Percentiles rank a stretch among this genome's conserved stretches.
phyloP scores from a whole-genome alignment of 2,888 invertebrate genomes.

The Agrotis exclamationis region DNA sequence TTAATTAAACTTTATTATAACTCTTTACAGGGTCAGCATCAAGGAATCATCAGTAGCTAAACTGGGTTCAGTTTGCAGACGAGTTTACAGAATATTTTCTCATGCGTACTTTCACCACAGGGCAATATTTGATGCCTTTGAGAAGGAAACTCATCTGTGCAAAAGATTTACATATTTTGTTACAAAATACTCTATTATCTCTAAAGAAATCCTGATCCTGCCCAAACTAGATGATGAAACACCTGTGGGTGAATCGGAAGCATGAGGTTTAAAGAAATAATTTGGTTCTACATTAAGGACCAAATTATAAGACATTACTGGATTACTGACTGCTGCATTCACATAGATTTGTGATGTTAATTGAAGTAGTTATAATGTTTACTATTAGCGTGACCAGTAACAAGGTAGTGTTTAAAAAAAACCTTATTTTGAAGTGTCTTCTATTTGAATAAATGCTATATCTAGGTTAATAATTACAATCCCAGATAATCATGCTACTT shows the following conservation, averaged over 20 bases:
- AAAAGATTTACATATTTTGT: conserved; percentile 99
- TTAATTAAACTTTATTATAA: neutral
- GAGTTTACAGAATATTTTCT: conserved; percentile 99
- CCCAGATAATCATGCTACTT: conserved; percentile 22
- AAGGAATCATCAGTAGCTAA: conserved; percentile 99
- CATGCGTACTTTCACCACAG: conserved; percentile 99
- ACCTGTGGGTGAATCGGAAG: conserved; percentile 89
- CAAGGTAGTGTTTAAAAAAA: conserved; percentile 25
- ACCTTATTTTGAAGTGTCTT: conserved; percentile 39
- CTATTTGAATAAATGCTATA: conserved; percentile 2
- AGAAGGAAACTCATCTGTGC: conserved; percentile 98
- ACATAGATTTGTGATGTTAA: conserved; percentile 57
- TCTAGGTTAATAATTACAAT: conserved; percentile 14
- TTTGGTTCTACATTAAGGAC: conserved; percentile 53
- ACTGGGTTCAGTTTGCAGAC: conserved; percentile 99
- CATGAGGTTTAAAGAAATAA: conserved; percentile 77
- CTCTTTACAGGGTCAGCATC: conserved; percentile 96
- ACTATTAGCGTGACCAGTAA: conserved; percentile 15
- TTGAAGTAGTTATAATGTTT: conserved; percentile 34
- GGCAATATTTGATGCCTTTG: conserved; percentile 99
- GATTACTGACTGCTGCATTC: conserved; percentile 53
- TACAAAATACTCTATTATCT: conserved; percentile 99
- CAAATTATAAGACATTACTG: conserved; percentile 56
- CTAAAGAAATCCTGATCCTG: conserved; percentile 99
- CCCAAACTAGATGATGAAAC: conserved; percentile 97